These are phyloP conservation scores for Vultur gryphus DNA, from an alignment of 2,797 vertebrate genomes.

Conservation along the genomic window DNA sequence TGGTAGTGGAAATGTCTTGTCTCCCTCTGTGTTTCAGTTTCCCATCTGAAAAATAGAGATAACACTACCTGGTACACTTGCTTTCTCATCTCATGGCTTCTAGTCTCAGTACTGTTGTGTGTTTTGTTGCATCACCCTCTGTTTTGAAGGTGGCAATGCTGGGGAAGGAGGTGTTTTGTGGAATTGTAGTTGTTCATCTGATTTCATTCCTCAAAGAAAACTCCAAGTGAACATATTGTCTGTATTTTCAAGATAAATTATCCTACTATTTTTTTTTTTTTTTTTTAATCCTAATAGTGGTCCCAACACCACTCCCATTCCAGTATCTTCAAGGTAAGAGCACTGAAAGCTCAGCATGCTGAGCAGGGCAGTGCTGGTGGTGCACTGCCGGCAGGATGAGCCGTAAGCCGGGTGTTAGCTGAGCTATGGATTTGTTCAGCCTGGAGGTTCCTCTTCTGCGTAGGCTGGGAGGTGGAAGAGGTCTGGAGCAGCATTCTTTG, in stretches of 20 bases:
- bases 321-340: background rate
- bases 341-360: background rate
- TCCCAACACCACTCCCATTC: background rate
- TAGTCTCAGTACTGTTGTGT: too few relatives aligned
- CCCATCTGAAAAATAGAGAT: background rate
- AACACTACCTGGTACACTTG: background rate
- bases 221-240: background rate
- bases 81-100: background rate
- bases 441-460: background rate
- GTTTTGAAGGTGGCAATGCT: background rate
- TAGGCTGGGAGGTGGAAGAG: background rate
- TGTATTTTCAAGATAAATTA: background rate
- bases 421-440: background rate
- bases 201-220: background rate
- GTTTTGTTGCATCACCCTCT: background rate
- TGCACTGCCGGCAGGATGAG: background rate
- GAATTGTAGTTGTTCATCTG: background rate
- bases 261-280: background rate
- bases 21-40: background rate
- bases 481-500: background rate
- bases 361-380: background rate
- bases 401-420: accelerated
- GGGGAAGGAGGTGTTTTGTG: background rate
- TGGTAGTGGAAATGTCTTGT: background rate
- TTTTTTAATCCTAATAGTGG: background rate